Evolutionary conservation across 2,113 vertebrate genomes (phyloP), one percentile per base, ranked within the genome.

Genomic region (Nesogale talazaci): DNA sequence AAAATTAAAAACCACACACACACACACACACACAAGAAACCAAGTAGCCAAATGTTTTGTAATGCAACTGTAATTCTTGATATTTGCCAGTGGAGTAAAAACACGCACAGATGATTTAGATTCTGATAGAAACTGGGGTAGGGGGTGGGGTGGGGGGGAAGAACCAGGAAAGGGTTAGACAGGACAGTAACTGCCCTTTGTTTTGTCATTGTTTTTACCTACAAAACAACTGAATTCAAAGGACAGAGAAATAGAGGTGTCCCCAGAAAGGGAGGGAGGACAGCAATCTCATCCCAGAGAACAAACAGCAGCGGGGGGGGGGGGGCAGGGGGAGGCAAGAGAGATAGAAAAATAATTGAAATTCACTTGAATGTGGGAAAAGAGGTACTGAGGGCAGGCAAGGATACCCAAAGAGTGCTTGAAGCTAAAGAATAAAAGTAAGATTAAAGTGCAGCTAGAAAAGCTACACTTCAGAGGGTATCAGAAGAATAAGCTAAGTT

Each of bases 371-470:
- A 8, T 59, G 83, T 27, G 12, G 69, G 22, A 27, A 82, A 83
- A 93, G 59, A 84, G 72, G 74, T 78, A 91, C 77, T 4, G 9
- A 59, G 77, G 34, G 2, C 34, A 2, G 14, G 3, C 8, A 29
- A 25, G 27, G 87, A 81, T 22, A 36, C 11, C 5, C 46, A 52
- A 75, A n/a, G 34, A 38, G 12, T 46, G 16, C 11, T 82, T 78
- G 61, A 91, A 81, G 46, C 1, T 63, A 78, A 92, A 95, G 29
- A 86, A 63, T 76, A 78, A 90, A 93, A 63, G 10, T 20, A 83
- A 79, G 67, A 82, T 82, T 88, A 85, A 83, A 85, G 6, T 91
- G 85, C 22, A 79, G 57, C 65, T 93, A 25, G 57, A 74, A 96
- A 52, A 25, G 88, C 72, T 40, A 38, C 59, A 93, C 46, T 52